Percentiles rank a stretch among this genome's conserved stretches.
Evolutionary conservation across 2,113 vertebrate species (phyloP).

Genomic region (Urocynchramus pylzowi): DNA sequence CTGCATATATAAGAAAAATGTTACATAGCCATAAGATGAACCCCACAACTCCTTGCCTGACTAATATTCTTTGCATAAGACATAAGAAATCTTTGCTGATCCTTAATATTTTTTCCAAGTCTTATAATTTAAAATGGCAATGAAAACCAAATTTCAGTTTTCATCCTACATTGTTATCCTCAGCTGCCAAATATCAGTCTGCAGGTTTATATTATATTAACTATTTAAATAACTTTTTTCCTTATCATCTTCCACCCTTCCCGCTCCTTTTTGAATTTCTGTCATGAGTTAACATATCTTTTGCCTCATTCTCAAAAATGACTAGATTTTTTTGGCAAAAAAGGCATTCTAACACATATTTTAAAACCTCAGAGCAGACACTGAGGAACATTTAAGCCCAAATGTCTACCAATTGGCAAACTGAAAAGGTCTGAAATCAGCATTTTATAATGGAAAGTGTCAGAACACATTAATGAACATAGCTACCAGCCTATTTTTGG

Average conservation of each 20-base stretch:
- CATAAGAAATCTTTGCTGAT: background rate
- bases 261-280: background rate
- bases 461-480: background rate
- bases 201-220: conserved; percentile 10
- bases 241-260: background rate
- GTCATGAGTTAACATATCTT: background rate
- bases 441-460: background rate
- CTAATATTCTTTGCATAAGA: background rate
- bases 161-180: background rate
- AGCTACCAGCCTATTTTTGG: background rate
- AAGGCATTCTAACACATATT: background rate
- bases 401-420: background rate
- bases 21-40: background rate
- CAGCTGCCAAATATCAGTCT: conserved; percentile 18
- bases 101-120: background rate
- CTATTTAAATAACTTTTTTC: background rate
- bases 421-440: background rate
- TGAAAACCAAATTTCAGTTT: background rate
- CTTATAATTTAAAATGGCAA: background rate
- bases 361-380: background rate
- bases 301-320: background rate
- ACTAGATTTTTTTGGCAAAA: background rate
- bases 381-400: background rate
- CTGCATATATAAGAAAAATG: background rate
- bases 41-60: background rate